Base-by-base conservation (phyloP, 2,888 invertebrate species). In the Heliconius aoede region DNA sequence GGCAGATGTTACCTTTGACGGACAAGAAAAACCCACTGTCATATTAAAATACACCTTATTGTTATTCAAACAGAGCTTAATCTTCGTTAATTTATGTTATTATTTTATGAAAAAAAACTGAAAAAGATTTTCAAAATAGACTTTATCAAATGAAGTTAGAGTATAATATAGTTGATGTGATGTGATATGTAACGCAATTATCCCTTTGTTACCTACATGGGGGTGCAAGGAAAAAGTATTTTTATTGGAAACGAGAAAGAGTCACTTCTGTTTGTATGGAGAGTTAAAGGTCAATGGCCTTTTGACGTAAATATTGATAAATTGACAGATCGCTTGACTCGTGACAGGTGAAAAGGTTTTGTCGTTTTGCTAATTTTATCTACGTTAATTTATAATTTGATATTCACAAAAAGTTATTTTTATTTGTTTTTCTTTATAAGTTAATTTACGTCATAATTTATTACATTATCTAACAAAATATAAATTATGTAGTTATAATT, bases 1-100 rank as follows among this genome's bases (percentile, higher is more conserved):
- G 89, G 90, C 94, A 93, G 93, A 93, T 93, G 93, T 90, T 88
- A 80, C 80, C 72, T 82, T 83, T 83, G 83, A 83, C 77, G 83
- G 83, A 83, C 83, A 80, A 79, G 78, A 74, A 51, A 69, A 58
- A 32, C 51, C 68, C 32, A 46, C 24, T 55, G 3, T 11, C 73
- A 79, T 68, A 40, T 40, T 67, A 82, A 78, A 78, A 76, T 78
- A 71, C 55, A 79, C 76, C 61, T 58, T 79, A 76, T 72, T 36
- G 3, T 4, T 9, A 18, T n/a, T 0, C 2, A 0, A 0, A 9
- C 24, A 72, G 26, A 21, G 72, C 18, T 36, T 18, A 36, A 11
- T 67, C 5, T n/a, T 24, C 15, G 30, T 74, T 51, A 55, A 74
- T 30, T 28, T 61, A 7, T 26, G 11, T 4, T 55, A 69, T 60